A percentile compares a stretch with the other conserved stretches of the same genome.
phyloP scores from a whole-genome alignment of 2,888 invertebrate species.

The Ophion slaviceki region DNA sequence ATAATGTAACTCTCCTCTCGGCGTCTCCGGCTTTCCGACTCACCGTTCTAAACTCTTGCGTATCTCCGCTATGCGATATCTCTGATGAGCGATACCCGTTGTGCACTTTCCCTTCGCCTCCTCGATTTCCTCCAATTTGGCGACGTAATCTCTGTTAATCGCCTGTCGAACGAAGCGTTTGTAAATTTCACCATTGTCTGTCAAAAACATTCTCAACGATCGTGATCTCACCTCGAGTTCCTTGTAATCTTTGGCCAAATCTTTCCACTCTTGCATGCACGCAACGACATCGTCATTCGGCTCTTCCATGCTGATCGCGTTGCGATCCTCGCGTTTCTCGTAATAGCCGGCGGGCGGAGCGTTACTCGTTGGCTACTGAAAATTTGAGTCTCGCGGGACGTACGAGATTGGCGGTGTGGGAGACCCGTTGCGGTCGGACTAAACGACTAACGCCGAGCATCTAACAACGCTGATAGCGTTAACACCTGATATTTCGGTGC shows the following conservation, averaged over 20 bases:
- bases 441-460: background rate
- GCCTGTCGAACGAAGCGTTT: conserved; percentile 84
- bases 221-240: conserved; percentile 88
- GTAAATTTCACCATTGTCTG: background rate
- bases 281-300: conserved; percentile 84
- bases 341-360: background rate
- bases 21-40: conserved; percentile 78
- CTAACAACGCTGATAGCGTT: background rate
- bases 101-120: conserved; percentile 94
- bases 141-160: conserved; percentile 92
- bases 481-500: background rate
- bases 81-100: conserved; percentile 95
- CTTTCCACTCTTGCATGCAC: conserved; percentile 91
- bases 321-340: background rate
- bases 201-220: background rate
- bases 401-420: background rate
- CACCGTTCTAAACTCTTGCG: conserved; percentile 92
- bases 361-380: background rate
- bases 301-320: background rate
- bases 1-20: background rate
- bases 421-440: background rate
- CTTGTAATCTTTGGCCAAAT: conserved; percentile 91
- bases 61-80: conserved; percentile 94
- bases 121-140: conserved; percentile 93
- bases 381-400: background rate